Evolutionary conservation across 2,888 invertebrate genomes (phyloP).

Genomic region (Myathropa florea): DNA sequence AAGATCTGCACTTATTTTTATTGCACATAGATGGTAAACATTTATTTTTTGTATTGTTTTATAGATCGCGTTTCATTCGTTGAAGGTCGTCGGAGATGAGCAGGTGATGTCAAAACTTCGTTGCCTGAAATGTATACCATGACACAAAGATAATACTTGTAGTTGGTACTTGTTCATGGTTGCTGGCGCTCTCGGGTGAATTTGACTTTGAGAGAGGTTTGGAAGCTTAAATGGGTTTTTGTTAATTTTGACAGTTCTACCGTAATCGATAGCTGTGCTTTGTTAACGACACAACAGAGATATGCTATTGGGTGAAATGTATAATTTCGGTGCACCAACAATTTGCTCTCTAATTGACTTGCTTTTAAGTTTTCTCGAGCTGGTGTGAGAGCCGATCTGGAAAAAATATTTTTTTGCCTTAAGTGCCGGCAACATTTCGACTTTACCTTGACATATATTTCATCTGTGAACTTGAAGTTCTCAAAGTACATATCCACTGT

Average conservation of each 20-base stretch:
- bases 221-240: not conserved
- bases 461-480: conserved; percentile 29
- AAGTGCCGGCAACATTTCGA: conserved; percentile 2
- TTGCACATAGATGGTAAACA: not conserved
- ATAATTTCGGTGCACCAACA: not conserved
- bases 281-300: not conserved
- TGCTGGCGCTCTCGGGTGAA: not conserved
- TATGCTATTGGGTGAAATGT: conserved; percentile 13
- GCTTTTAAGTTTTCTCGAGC: not conserved
- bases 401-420: conserved; percentile 17
- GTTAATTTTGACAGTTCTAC: not conserved
- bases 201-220: not conserved
- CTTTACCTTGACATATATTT: conserved; percentile 29
- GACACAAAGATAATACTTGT: not conserved
- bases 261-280: not conserved
- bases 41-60: not conserved
- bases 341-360: not conserved
- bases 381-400: not conserved
- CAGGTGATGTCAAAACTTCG: not conserved
- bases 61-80: not conserved
- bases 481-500: conserved; percentile 15
- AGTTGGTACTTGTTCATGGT: not conserved
- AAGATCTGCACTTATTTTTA: not conserved
- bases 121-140: not conserved
- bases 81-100: conserved; percentile 2